phyloP scores from a whole-genome alignment of 2,797 vertebrate species.

The Tragelaphus eurycerus region DNA sequence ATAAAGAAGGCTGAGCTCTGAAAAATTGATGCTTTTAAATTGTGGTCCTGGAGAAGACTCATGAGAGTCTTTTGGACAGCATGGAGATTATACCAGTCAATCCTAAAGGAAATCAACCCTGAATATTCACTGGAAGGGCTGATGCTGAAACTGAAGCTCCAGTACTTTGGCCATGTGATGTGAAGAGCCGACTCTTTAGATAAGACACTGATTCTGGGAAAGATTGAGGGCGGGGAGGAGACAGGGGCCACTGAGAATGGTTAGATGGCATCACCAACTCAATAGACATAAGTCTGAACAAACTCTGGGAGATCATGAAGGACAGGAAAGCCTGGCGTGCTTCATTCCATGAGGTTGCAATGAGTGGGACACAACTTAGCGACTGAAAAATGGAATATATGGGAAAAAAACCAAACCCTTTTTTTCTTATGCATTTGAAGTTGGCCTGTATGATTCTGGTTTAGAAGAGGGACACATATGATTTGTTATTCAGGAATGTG shows the following conservation, averaged over 20 bases:
- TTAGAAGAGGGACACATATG: neutral
- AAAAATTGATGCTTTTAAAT: neutral
- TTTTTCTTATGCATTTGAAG: neutral
- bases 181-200: neutral
- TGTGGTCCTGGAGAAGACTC: neutral
- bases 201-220: neutral
- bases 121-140: neutral
- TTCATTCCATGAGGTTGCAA: neutral
- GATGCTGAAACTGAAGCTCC: neutral
- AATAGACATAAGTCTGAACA: neutral
- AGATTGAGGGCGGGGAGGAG: neutral
- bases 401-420: neutral
- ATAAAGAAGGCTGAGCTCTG: neutral
- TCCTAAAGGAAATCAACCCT: neutral
- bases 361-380: neutral
- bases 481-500: constrained; percentile 20
- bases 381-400: neutral
- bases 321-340: neutral
- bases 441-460: neutral
- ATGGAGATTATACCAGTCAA: neutral
- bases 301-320: neutral
- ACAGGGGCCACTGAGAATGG: neutral
- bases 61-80: neutral
- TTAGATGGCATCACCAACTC: neutral
- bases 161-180: neutral